phyloP scores from a whole-genome alignment of 2,113 vertebrate genomes.

The Xenopus tropicalis region DNA sequence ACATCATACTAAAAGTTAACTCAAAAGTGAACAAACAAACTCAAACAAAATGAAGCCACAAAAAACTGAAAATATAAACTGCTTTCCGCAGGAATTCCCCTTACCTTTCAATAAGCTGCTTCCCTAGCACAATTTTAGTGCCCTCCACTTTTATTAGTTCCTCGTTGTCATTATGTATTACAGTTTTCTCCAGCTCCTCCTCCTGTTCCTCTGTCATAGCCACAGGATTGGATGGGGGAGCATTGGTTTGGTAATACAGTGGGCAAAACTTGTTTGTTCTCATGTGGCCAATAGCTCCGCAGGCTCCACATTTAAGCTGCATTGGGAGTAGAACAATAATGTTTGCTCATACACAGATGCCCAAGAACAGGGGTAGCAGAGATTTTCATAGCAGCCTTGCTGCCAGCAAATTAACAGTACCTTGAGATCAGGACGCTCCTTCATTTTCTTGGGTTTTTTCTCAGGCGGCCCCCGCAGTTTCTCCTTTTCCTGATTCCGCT shows the following conservation, averaged over 20 bases:
- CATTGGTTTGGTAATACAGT: constrained; percentile 97
- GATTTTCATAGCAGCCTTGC: too few species aligned
- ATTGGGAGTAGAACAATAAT: constrained; percentile 40
- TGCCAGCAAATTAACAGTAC: constrained; percentile 54
- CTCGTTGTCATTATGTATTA: constrained; percentile 96
- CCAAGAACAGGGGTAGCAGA: too few species aligned
- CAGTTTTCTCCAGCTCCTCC: constrained; percentile 95
- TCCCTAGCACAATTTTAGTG: constrained; percentile 96
- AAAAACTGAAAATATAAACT: too few species aligned
- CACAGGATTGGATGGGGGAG: constrained; percentile 93
- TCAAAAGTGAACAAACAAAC: too few species aligned
- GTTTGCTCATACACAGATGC: neutral
- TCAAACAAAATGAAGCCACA: too few species aligned
- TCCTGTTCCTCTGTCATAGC: constrained; percentile 99
- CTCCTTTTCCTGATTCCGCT: constrained; percentile 96
- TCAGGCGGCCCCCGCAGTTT: constrained; percentile 93
- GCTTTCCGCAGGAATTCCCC: too few species aligned
- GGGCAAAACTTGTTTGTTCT: constrained; percentile 98
- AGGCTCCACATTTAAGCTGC: constrained; percentile 94
- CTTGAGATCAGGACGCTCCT: constrained; percentile 95
- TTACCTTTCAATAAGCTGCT: constrained; percentile 97
- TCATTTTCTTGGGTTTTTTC: constrained; percentile 95
- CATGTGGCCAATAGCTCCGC: constrained; percentile 97
- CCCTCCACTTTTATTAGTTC: constrained; percentile 98
- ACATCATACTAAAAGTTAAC: too few species aligned